Base-by-base conservation (phyloP, 2,888 invertebrate genomes). In the Venusia cambrica region DNA sequence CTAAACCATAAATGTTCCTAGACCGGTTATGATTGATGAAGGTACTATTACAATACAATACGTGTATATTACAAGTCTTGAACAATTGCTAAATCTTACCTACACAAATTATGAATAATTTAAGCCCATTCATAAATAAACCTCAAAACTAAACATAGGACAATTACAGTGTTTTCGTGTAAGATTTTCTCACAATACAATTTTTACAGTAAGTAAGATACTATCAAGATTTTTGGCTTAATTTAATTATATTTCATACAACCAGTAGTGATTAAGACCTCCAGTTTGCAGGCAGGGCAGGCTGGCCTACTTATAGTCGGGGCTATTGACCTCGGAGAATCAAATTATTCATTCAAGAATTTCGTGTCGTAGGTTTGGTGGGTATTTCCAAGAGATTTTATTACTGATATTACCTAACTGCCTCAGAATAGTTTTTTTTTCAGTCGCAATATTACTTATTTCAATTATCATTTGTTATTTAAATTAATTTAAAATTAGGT, bases 291-390 rank as follows among this genome's bases (percentile, higher is more conserved):
- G 12, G 45, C 57, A 65, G 68, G 65, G 68, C 64, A 55, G 38
- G 35, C 55, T 73, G 78, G 69, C 77, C 77, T 56, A 79, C 73
- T 71, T 50, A 48, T 41, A 36, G 52, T 48, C 57, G 42, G 73
- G 68, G 67, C 72, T 45, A 75, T 72, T 71, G 79, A 80, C 77
- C 79, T 62, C 66, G 42, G 58, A 45, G 58, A 59, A 55, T 59
- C 54, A 62, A 65, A 70, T 69, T 62, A 62, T 64, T 54, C 62
- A 68, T 58, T 54, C 57, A 66, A 66, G 60, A 69, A 60, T 69
- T 38, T 66, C 40, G 47, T 58, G 57, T 57, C 55, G 47, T 51
- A 54, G 44, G 40, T 51, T 50, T 48, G 30, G 32, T 48, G 41
- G 48, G 40, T 30, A 29, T 45, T 40, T 46, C 37, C 39, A 46